Evolutionary conservation across 2,113 vertebrate genomes (phyloP).

Genomic region (Arothron firmamentum): DNA sequence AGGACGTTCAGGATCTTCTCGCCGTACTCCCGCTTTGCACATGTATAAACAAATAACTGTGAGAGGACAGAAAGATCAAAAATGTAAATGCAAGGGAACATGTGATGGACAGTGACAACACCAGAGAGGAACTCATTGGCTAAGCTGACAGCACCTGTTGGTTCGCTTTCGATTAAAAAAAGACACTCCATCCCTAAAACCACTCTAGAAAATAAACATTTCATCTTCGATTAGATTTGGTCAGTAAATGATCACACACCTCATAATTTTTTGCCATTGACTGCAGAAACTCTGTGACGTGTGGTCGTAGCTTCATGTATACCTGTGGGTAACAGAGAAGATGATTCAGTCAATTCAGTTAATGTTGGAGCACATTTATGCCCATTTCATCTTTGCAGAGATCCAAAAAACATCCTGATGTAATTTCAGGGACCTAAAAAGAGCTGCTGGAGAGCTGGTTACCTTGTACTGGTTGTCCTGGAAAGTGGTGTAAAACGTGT

Average conservation of each 20-base stretch:
- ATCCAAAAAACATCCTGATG: not conserved
- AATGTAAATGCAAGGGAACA: no score
- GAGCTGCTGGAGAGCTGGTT: not conserved
- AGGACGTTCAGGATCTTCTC: slow-evolving; percentile 80
- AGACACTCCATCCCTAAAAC: no score
- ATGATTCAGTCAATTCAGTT: not conserved
- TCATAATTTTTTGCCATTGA: slow-evolving; percentile 77
- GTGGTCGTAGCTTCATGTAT: slow-evolving; percentile 76
- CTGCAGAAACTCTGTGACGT: slow-evolving; percentile 78
- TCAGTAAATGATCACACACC: slow-evolving; percentile 56
- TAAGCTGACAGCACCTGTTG: not conserved
- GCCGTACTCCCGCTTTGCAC: slow-evolving; percentile 78
- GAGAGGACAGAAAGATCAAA: slow-evolving; percentile 27
- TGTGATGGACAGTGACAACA: not conserved
- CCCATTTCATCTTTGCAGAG: not conserved
- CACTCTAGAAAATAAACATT: not conserved
- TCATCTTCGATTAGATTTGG: not conserved
- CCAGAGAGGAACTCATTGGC: not conserved
- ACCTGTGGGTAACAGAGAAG: slow-evolving; percentile 60
- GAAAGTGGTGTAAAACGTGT: slow-evolving; percentile 65
- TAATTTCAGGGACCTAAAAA: not conserved
- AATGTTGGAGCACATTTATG: not conserved
- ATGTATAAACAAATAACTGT: slow-evolving; percentile 82
- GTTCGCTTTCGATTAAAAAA: no score
- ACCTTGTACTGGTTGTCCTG: slow-evolving; percentile 77